A percentile compares a stretch with the other conserved stretches of the same genome.
phyloP scores from a whole-genome alignment of 1,140 invertebrate genomes.

The Eriocheir sinensis region DNA sequence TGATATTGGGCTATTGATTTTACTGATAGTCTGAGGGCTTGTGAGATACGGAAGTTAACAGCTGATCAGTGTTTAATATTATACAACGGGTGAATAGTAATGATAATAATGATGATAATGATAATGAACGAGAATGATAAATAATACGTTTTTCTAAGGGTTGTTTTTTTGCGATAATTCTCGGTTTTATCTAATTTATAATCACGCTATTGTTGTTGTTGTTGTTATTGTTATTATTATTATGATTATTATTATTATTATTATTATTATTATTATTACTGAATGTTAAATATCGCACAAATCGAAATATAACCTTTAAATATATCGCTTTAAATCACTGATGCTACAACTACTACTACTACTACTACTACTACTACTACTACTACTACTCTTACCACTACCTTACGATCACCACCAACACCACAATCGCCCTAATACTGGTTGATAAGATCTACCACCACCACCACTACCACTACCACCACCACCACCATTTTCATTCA shows the following conservation, averaged over 20 bases:
- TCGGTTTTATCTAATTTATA: background rate
- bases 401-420: background rate
- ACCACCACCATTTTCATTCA: background rate
- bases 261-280: background rate
- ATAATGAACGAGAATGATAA: too few relatives aligned
- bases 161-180: background rate
- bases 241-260: background rate
- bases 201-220: background rate
- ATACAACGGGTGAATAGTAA: too few relatives aligned
- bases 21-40: too few relatives aligned
- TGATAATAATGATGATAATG: background rate
- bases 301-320: too few relatives aligned
- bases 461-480: background rate
- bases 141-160: background rate
- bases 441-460: background rate
- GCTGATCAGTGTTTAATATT: too few relatives aligned
- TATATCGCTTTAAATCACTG: background rate
- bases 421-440: background rate
- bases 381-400: background rate
- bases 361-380: conserved; percentile 20
- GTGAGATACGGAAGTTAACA: too few relatives aligned
- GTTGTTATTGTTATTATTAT: too few relatives aligned
- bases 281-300: too few relatives aligned
- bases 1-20: too few relatives aligned
- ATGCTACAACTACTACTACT: conserved; percentile 49